These are phyloP conservation scores for Arion vulgaris DNA, from an alignment of 1,140 invertebrate genomes.

Conservation along the genomic window DNA sequence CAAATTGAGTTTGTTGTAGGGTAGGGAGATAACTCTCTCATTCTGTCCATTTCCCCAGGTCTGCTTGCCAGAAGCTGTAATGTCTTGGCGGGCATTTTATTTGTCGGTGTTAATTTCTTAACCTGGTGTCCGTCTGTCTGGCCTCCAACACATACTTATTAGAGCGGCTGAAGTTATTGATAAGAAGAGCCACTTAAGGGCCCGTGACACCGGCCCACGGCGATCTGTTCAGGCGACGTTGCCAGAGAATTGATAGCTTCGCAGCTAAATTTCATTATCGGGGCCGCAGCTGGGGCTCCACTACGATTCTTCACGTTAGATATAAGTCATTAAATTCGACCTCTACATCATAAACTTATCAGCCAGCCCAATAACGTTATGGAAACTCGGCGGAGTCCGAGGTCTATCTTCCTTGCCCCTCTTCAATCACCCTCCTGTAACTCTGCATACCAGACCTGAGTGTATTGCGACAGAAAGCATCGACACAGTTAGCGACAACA, in stretches of 20 bases:
- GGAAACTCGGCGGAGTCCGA: not conserved
- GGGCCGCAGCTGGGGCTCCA: conserved; percentile 20
- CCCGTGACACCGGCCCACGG: conserved; percentile 18
- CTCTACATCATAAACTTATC: conserved; percentile 31
- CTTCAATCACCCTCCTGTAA: not conserved
- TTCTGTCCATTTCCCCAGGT: not conserved
- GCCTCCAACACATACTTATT: conserved; percentile 16
- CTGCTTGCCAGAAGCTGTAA: not conserved
- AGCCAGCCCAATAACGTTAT: conserved; percentile 9
- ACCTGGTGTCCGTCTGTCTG: conserved; percentile 16
- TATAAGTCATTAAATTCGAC: conserved; percentile 33
- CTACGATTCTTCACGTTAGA: conserved; percentile 28
- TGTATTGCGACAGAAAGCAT: conserved; percentile 13
- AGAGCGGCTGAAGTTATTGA: conserved; percentile 21
- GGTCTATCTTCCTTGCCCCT: not conserved
- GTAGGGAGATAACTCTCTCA: not conserved
- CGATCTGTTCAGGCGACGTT: conserved; percentile 16
- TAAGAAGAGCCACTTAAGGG: conserved; percentile 29
- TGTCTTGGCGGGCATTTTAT: conserved; percentile 14
- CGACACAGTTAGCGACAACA: conserved; percentile 12
- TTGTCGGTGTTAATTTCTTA: conserved; percentile 26
- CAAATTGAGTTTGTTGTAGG: no score
- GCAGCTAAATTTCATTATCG: conserved; percentile 33
- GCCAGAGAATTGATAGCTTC: conserved; percentile 31
- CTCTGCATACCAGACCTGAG: not conserved